Conservation (phyloP, 2,113 vertebrate genomes). For the Brienomyrus brachyistius region DNA sequence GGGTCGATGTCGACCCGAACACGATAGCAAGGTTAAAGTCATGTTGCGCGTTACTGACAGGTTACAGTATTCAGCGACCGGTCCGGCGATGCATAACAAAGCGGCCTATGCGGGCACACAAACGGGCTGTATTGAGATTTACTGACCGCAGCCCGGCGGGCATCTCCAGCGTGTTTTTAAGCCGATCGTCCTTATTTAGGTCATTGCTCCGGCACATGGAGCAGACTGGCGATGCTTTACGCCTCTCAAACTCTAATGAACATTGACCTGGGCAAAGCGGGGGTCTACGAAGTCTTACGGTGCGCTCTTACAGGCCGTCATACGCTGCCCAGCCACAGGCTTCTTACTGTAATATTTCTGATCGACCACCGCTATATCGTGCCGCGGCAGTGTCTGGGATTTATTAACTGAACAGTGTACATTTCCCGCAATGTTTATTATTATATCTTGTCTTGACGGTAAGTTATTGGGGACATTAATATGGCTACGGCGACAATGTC, state of each 20-base stretch:
- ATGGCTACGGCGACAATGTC: neutral
- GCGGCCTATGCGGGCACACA: conserved; percentile 47
- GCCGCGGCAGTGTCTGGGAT: neutral
- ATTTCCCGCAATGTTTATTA: neutral
- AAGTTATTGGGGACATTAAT: neutral
- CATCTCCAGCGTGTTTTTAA: neutral
- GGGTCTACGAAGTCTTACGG: neutral
- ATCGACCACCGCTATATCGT: neutral
- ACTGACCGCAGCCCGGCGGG: conserved; percentile 16
- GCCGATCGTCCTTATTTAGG: neutral
- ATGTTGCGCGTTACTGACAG: neutral
- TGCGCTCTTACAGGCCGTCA: neutral
- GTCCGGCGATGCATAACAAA: conserved; percentile 30
- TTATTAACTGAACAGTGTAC: neutral
- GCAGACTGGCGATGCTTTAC: neutral
- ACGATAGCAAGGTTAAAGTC: neutral
- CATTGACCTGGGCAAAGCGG: neutral
- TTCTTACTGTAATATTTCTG: neutral
- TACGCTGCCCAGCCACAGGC: neutral
- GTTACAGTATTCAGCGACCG: neutral
- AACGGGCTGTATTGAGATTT: conserved; percentile 43
- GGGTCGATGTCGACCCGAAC: too few species aligned
- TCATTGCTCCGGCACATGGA: neutral
- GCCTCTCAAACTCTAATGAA: neutral
- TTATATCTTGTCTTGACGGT: neutral